Evolutionary conservation across 2,888 invertebrate genomes (phyloP), one percentile per base, ranked within the genome.

Genomic region (Lathronympha strigana): DNA sequence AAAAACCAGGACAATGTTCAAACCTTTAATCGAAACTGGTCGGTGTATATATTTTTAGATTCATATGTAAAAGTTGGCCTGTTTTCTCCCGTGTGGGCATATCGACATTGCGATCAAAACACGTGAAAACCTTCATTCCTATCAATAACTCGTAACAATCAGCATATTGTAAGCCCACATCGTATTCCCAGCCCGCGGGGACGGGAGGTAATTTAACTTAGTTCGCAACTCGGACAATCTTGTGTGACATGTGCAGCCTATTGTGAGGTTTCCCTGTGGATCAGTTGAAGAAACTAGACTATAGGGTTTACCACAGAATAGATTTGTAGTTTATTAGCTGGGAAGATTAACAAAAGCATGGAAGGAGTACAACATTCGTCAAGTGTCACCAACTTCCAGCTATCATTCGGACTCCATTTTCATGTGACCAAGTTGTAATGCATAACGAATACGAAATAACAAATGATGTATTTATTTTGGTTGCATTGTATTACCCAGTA

Each of bases 171-270:
- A 47, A 47, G n/a, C 47, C 47, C 5, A 23, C 47, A n/a, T 21
- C n/a, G 23, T 45, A 45, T 45, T 47, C 47, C 47, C 6, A n/a
- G 47, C n/a, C 21, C 8, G 15, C 3, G 17, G 47, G 23, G 21
- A 47, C 23, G 23, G 45, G n/a, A 47, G 47, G 47, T 47, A 47
- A 47, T 47, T 23, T 47, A 47, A 47, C 47, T 47, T 47, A 47
- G 47, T 47, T 47, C 11, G 4, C n/a, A 47, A 47, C 47, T 47
- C 47, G 23, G 23, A 23, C 43, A 28, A 28, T 50, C 51, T 51
- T 51, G 31, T 51, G 47, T 47, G 47, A 21, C 47, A 47, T 47
- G 45, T 21, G 47, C 23, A n/a, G n/a, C 13, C 23, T 47, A 23
- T 47, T 47, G 47, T 45, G 4, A 23, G 38, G 15, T 38, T 23